Percentiles rank a stretch among this genome's conserved stretches.
Evolutionary conservation across 2,113 vertebrate species (phyloP).

Genomic region (Ciconia maguari): DNA sequence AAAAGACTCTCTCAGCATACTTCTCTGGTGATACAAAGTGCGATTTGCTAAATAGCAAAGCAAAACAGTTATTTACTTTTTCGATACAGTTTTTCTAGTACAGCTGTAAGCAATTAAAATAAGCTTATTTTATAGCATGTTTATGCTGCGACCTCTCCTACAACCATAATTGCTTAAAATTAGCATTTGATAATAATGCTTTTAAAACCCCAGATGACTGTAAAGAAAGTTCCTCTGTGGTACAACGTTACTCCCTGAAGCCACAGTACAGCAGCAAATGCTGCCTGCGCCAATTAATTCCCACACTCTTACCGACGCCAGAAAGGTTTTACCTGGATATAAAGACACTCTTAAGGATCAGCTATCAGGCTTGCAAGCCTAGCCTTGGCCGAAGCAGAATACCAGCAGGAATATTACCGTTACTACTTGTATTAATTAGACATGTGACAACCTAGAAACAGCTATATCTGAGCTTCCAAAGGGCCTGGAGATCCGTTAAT

Average conservation of each 20-base stretch:
- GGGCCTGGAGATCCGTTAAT: background rate
- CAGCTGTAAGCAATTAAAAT: conserved; percentile 28
- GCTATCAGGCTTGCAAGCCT: background rate
- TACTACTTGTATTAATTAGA: background rate
- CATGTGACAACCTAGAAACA: background rate
- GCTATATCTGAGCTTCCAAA: background rate
- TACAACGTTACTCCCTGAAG: background rate
- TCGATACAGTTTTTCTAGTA: background rate
- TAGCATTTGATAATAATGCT: background rate
- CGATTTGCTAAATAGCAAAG: background rate
- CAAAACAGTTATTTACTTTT: background rate
- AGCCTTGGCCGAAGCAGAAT: background rate
- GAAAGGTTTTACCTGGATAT: background rate
- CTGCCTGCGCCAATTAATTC: background rate
- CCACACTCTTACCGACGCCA: background rate
- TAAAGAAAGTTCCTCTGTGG: background rate
- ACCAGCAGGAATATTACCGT: background rate
- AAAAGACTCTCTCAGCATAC: background rate
- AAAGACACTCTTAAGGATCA: background rate
- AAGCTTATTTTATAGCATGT: background rate
- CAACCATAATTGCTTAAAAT: background rate
- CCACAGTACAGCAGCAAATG: rapidly evolving
- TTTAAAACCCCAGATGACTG: background rate
- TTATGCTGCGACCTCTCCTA: background rate
- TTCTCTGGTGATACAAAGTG: background rate